Conservation (phyloP, 2,113 vertebrate species). For the Microcebus jonahi region DNA sequence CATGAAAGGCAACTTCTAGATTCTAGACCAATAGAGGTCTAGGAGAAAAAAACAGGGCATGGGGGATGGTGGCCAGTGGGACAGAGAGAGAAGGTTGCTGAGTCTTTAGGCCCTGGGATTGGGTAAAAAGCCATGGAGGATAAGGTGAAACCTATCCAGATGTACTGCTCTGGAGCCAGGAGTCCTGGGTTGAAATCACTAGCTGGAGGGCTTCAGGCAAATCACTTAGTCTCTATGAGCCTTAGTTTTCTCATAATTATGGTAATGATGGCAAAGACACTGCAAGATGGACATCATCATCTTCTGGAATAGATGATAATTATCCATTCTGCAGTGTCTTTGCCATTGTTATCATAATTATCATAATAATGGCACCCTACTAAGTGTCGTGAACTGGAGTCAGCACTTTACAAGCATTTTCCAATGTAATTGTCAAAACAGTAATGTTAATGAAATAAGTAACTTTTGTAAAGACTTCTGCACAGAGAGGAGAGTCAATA, state of each 20-base stretch:
- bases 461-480: background rate
- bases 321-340: background rate
- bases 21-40: background rate
- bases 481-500: background rate
- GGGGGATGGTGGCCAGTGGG: background rate
- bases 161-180: background rate
- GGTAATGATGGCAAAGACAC: background rate
- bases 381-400: background rate
- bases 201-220: background rate
- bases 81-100: background rate
- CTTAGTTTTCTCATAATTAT: background rate
- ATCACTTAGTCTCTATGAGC: background rate
- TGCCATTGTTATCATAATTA: background rate
- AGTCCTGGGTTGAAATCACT: background rate
- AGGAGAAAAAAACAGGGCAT: background rate
- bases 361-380: background rate
- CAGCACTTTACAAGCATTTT: background rate
- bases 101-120: background rate
- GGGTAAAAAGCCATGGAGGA: background rate
- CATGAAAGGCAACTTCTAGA: background rate
- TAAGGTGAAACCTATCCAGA: background rate
- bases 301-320: background rate
- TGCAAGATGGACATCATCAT: background rate
- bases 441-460: background rate
- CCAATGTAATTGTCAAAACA: constrained; percentile 23